These are phyloP conservation scores for Eupithecia vulgata DNA, from an alignment of 2,888 invertebrate genomes.

Conservation along the genomic window DNA sequence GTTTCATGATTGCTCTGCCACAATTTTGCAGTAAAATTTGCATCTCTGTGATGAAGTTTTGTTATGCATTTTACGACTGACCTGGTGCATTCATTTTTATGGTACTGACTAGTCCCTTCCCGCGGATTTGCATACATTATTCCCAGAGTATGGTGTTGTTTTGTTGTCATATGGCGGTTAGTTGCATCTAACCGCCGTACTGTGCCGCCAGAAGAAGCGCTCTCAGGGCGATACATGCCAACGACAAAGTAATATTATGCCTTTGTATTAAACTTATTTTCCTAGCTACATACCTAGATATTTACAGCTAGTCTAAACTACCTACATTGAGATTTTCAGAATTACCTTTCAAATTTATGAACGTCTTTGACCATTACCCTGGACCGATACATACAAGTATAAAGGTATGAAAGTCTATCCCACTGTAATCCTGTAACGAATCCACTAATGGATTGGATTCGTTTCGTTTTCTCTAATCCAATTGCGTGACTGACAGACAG, in stretches of 20 bases:
- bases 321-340: no score
- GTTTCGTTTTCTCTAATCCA: conserved; percentile 40
- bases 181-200: no score
- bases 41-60: conserved; percentile 11
- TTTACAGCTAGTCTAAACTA: no score
- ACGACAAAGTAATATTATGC: no score
- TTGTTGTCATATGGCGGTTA: no score
- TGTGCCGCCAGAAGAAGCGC: no score
- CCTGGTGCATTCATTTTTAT: conserved; percentile 2
- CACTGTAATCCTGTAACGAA: neutral
- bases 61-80: conserved; percentile 2
- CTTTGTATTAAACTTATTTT: no score
- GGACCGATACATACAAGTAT: neutral
- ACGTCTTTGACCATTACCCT: no score
- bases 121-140: neutral
- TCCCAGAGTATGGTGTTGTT: neutral
- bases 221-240: no score
- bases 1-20: conserved; percentile 1
- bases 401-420: neutral
- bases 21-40: conserved; percentile 4
- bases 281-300: no score
- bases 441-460: conserved; percentile 9
- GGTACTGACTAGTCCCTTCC: neutral
- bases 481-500: conserved; percentile 1
- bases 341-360: no score